These are phyloP conservation scores for Agriopis aurantiaria DNA, from an alignment of 2,888 invertebrate species.

Conservation along the genomic window DNA sequence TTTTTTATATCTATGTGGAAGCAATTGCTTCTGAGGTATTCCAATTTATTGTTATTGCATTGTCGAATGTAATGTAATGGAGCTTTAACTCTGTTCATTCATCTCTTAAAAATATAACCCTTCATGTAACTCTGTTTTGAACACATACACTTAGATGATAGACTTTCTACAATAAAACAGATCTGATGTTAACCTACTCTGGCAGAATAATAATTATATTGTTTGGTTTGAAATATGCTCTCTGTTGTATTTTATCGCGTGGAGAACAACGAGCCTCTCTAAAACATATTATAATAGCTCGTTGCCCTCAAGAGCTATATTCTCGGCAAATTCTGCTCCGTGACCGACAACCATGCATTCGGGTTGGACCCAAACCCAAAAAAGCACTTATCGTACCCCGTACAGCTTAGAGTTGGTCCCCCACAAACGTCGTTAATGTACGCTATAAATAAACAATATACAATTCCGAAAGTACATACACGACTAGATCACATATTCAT, in stretches of 20 bases:
- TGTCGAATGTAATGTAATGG: slow-evolving; percentile 43
- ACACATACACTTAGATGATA: slow-evolving; percentile 67
- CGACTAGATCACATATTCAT: slow-evolving; percentile 86
- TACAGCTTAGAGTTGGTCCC: slow-evolving; percentile 84
- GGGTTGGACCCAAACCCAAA: slow-evolving; percentile 51
- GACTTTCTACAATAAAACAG: slow-evolving; percentile 73
- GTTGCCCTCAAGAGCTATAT: slow-evolving; percentile 76
- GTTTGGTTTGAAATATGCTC: slow-evolving; percentile 71
- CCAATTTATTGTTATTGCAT: slow-evolving; percentile 66
- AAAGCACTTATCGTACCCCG: slow-evolving; percentile 62
- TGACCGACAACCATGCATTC: slow-evolving; percentile 55
- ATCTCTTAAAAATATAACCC: slow-evolving; percentile 50
- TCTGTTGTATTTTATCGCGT: slow-evolving; percentile 76
- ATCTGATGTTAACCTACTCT: slow-evolving; percentile 78
- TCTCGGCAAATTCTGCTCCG: slow-evolving; percentile 63
- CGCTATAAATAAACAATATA: slow-evolving; percentile 82
- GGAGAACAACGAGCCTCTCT: slow-evolving; percentile 80
- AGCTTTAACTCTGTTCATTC: slow-evolving; percentile 35
- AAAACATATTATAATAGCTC: slow-evolving; percentile 84
- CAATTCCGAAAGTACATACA: slow-evolving; percentile 86
- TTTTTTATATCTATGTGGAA: slow-evolving; percentile 70
- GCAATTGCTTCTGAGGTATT: slow-evolving; percentile 81
- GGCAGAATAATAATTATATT: slow-evolving; percentile 64
- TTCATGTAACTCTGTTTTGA: slow-evolving; percentile 62
- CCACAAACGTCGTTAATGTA: slow-evolving; percentile 76